phyloP scores from a whole-genome alignment of 2,797 vertebrate species.

The Cygnus olor region DNA sequence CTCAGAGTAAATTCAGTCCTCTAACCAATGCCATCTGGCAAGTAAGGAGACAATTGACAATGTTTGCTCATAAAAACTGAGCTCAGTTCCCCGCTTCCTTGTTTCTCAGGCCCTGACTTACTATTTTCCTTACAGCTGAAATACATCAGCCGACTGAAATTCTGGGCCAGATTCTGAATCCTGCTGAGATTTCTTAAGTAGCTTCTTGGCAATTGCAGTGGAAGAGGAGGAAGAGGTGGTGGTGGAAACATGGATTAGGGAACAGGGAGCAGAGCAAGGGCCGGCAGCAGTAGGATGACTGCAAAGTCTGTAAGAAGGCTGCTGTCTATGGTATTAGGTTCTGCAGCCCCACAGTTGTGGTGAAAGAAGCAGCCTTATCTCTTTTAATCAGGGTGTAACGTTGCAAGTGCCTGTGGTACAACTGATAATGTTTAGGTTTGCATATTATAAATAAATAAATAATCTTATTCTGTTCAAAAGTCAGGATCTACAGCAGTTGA shows the following conservation, averaged over 20 bases:
- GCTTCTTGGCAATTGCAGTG: not conserved
- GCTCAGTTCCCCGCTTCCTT: not conserved
- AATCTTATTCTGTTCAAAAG: not conserved
- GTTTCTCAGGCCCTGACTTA: not conserved
- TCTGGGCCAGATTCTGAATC: not conserved
- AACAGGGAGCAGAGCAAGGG: not conserved
- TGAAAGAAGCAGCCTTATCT: not conserved
- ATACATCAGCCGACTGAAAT: not conserved
- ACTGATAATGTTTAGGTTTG: not conserved
- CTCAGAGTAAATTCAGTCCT: not conserved
- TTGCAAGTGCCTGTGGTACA: not conserved
- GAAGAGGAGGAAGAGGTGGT: not conserved
- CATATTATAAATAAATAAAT: not conserved
- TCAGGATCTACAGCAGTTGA: not conserved
- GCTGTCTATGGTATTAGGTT: not conserved
- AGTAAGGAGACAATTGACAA: not conserved
- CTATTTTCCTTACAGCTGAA: conserved; percentile 19
- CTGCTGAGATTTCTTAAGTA: conserved; percentile 12
- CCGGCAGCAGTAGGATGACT: not conserved
- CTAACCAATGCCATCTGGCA: not conserved
- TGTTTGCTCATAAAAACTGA: not conserved
- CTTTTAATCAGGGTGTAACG: not conserved
- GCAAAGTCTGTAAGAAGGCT: not conserved
- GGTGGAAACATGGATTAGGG: not conserved
- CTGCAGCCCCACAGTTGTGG: not conserved